These are phyloP conservation scores for Rhinoderma darwinii DNA, from an alignment of 2,113 vertebrate genomes.

Conservation along the genomic window DNA sequence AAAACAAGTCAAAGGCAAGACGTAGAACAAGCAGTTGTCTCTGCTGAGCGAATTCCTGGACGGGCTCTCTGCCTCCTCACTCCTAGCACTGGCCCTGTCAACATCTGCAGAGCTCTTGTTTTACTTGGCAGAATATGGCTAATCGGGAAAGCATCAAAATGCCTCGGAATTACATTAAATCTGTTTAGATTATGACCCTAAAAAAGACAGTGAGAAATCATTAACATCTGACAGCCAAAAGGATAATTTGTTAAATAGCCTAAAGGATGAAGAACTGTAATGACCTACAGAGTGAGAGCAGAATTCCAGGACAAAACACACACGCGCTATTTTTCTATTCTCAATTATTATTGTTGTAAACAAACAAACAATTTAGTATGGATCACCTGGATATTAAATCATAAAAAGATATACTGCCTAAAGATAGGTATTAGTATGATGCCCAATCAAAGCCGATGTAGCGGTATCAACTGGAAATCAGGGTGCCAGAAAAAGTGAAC, in stretches of 20 bases:
- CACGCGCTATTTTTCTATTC: no score
- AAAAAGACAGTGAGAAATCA: conserved; percentile 41
- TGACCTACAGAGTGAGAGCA: background rate
- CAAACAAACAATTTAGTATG: no score
- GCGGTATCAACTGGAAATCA: no score
- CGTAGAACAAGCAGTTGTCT: conserved; percentile 77
- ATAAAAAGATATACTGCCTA: no score
- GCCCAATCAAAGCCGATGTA: no score
- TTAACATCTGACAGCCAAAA: conserved; percentile 31
- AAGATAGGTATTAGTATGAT: no score
- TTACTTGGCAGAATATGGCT: conserved; percentile 67
- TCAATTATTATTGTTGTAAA: no score
- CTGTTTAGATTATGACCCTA: conserved; percentile 42
- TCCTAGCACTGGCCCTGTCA: conserved; percentile 74
- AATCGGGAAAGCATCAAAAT: conserved; percentile 70
- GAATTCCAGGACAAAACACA: background rate
- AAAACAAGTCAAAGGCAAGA: conserved; percentile 70
- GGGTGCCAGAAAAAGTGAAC: no score
- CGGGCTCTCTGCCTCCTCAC: conserved; percentile 75
- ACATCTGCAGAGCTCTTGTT: conserved; percentile 73
- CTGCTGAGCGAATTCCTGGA: conserved; percentile 73
- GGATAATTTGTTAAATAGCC: conserved; percentile 28
- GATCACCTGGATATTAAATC: no score
- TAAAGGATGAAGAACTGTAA: conserved; percentile 8
- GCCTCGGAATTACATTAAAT: conserved; percentile 62